Percentiles rank a stretch among this genome's conserved stretches.
Evolutionary conservation across 2,888 invertebrate genomes (phyloP).

Genomic region (Venusia cambrica): DNA sequence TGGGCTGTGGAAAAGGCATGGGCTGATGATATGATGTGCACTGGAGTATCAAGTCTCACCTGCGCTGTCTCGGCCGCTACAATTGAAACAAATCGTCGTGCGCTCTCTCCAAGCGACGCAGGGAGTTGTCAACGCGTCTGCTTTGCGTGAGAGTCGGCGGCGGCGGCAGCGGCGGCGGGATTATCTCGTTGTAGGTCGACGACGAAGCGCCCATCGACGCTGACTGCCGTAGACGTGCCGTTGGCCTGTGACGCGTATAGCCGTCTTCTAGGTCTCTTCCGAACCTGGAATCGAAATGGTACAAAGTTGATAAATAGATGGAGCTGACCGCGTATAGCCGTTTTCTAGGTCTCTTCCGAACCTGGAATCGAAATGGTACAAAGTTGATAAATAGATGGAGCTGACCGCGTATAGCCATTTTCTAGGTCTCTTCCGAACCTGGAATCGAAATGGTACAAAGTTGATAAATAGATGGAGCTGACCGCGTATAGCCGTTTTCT

Average conservation of each 20-base stretch:
- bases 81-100: conserved; percentile 96
- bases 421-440: conserved; percentile 81
- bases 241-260: conserved; percentile 77
- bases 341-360: conserved; percentile 79
- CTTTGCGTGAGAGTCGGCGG: conserved; percentile 90
- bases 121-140: conserved; percentile 88
- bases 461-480: too few species aligned
- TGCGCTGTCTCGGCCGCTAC: conserved; percentile 85
- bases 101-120: conserved; percentile 90
- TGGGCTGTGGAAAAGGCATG: too few species aligned
- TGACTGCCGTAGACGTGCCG: conserved; percentile 80
- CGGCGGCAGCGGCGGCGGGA: conserved; percentile 77
- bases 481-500: conserved; percentile 72
- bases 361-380: conserved; percentile 52
- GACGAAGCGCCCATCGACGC: conserved; percentile 73
- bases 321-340: conserved; percentile 63
- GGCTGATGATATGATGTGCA: too few species aligned
- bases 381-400: too few species aligned
- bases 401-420: conserved; percentile 67
- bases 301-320: conserved; percentile 1
- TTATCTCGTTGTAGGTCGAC: conserved; percentile 70
- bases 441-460: conserved; percentile 35
- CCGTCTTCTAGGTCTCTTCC: conserved; percentile 77
- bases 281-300: conserved; percentile 64
- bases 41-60: conserved; percentile 44